These are phyloP conservation scores for Aurelia sp. DNA, from an alignment of 30 jellyfish, hydroid and myxozoan genomes.

Conservation along the genomic window DNA sequence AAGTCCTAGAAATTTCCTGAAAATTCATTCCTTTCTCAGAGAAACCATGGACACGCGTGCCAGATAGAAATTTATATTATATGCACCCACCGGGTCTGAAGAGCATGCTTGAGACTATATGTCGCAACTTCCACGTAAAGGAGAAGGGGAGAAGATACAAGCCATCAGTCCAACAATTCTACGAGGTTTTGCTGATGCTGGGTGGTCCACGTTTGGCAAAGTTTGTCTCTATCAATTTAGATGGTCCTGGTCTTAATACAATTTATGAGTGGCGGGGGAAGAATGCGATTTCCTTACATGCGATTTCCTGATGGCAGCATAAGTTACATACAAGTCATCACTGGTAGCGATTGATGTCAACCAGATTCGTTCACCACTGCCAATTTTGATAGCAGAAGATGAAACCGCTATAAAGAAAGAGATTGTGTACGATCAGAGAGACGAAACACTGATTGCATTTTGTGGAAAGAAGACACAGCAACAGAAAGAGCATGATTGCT, in stretches of 20 bases:
- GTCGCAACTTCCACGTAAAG: slow-evolving; percentile 9
- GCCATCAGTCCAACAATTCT: slow-evolving; percentile 2
- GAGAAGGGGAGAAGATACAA: slow-evolving; percentile 23
- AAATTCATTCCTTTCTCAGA: too few relatives aligned
- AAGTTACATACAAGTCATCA: too few relatives aligned
- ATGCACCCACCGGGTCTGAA: too few relatives aligned
- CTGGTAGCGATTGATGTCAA: too few relatives aligned
- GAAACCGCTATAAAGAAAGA: slow-evolving; percentile 15
- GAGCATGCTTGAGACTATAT: too few relatives aligned
- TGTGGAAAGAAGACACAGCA: slow-evolving; percentile 14
- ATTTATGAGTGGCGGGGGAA: not conserved
- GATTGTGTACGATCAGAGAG: not conserved
- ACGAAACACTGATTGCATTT: not conserved
- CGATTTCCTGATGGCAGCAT: too few relatives aligned
- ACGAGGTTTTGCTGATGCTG: slow-evolving; percentile 1
- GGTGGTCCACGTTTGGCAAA: slow-evolving; percentile 30
- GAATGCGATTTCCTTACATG: too few relatives aligned
- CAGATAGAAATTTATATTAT: too few relatives aligned
- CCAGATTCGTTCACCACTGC: not conserved
- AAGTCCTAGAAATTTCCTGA: too few relatives aligned
- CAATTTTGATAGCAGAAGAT: slow-evolving; percentile 12
- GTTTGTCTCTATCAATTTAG: not conserved
- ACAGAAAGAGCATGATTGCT: slow-evolving; percentile 1
- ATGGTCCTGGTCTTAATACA: slow-evolving; percentile 8
- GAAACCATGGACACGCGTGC: too few relatives aligned